Conservation (phyloP, 2,888 invertebrate genomes). For the Heliconius ethilla region DNA sequence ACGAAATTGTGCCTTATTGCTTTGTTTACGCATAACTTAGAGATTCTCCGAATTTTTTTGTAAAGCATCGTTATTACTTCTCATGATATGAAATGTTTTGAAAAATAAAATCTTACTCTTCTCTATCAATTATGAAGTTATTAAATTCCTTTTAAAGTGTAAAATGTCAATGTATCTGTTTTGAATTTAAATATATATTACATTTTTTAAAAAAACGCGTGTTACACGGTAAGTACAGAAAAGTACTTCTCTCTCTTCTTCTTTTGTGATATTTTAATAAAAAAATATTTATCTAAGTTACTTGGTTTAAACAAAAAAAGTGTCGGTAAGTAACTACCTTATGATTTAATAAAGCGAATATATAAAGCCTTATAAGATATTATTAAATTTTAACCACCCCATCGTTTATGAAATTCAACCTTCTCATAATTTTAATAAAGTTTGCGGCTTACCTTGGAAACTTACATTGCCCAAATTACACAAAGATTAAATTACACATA, state of each 20-base stretch:
- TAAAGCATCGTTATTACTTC: slow-evolving; percentile 31
- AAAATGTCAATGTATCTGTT: not conserved
- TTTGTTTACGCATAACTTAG: slow-evolving; percentile 69
- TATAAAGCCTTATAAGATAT: slow-evolving; percentile 2
- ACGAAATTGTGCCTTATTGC: slow-evolving; percentile 70
- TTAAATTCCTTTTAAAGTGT: not conserved
- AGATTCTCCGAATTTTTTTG: slow-evolving; percentile 46
- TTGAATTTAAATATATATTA: not conserved
- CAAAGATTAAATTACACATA: slow-evolving; percentile 29
- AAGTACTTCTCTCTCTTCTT: not conserved
- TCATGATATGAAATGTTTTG: slow-evolving; percentile 24
- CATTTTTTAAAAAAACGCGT: no score
- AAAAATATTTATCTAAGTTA: not conserved
- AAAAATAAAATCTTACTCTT: not conserved
- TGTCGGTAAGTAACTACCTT: not conserved
- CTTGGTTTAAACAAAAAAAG: not conserved
- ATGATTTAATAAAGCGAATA: slow-evolving; percentile 23
- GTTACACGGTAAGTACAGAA: not conserved
- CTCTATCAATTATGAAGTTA: not conserved
- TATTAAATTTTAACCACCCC: slow-evolving; percentile 24
- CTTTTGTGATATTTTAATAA: not conserved
- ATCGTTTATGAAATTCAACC: slow-evolving; percentile 15
- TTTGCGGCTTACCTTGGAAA: slow-evolving; percentile 10
- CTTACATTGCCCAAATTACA: slow-evolving; percentile 23
- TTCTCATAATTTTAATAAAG: slow-evolving; percentile 20